Evolutionary conservation across 2,888 invertebrate species (phyloP), one percentile per base, ranked within the genome.

Genomic region (Stenodera caucasica): DNA sequence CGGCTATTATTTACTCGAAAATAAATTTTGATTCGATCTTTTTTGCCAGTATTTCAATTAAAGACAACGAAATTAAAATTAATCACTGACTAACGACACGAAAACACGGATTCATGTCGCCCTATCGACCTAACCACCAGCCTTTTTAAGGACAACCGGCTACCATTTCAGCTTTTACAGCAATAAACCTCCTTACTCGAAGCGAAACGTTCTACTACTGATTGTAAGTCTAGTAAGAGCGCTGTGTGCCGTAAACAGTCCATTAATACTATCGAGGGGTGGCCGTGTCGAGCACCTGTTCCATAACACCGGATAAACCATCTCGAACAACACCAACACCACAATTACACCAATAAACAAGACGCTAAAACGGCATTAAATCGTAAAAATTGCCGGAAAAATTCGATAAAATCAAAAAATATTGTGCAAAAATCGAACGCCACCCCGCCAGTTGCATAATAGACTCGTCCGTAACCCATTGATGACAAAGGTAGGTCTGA

Each of bases 401-500:
- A 4, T 21, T n/a, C 21, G n/a, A 32, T n/a, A 21, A n/a, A 37
- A n/a, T 35, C 11, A 4, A 12, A 32, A 52, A 33, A 52, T 18
- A 53, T 35, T 63, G n/a, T 49, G 35, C 52, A 51, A 53, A 56
- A 64, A 66, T 60, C 60, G 62, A 60, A 58, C 61, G 57, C 69
- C 57, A 61, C 53, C 72, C 71, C 81, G 79, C 75, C 74, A 70
- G 72, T 74, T 77, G 76, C 70, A 75, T 77, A 80, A 81, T 85
- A 83, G 84, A 86, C 84, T 84, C 82, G 83, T 81, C 86, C 84
- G 83, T 83, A 82, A 83, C 84, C 85, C 86, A 87, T 87, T 87
- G 86, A 87, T 87, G 86, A 86, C 86, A 86, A 85, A 86, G 86
- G 85, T 85, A 85, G 85, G 85, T 84, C 83, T 83, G 82, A 82